Evolutionary conservation across 2,888 invertebrate genomes (phyloP).

Genomic region (Drosophila tripunctata): DNA sequence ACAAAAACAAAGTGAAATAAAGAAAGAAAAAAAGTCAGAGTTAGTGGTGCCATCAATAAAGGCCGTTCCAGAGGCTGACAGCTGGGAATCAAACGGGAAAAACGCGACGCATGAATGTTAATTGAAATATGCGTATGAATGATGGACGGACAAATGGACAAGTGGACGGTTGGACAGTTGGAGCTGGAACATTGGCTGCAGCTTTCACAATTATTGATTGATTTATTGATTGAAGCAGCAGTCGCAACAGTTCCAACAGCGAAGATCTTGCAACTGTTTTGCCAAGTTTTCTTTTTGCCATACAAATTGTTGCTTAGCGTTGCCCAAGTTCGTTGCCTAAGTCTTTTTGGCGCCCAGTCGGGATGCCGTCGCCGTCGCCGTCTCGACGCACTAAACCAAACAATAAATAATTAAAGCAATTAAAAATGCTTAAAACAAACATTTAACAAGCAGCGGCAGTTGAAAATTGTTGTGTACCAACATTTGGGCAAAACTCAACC

Average conservation of each 20-base stretch:
- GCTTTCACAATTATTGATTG: constrained; percentile 79
- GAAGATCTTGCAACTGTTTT: constrained; percentile 58
- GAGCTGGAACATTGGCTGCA: constrained; percentile 46
- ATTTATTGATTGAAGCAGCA: constrained; percentile 60
- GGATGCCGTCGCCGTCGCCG: constrained; percentile 24
- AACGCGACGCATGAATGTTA: constrained; percentile 71
- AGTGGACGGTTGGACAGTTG: background rate
- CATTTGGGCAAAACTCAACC: constrained; percentile 50
- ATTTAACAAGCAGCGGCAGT: constrained; percentile 78
- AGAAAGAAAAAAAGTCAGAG: constrained; percentile 22
- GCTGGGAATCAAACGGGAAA: constrained; percentile 60
- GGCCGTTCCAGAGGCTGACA: constrained; percentile 55
- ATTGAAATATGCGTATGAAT: constrained; percentile 77
- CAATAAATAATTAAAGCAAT: constrained; percentile 82
- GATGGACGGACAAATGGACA: constrained; percentile 60
- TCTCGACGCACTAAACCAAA: constrained; percentile 59
- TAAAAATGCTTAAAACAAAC: constrained; percentile 80
- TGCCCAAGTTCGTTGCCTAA: constrained; percentile 70
- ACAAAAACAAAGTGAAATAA: constrained; percentile 31
- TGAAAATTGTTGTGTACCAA: constrained; percentile 58
- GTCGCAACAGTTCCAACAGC: constrained; percentile 30
- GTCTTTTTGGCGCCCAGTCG: constrained; percentile 77
- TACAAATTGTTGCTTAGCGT: constrained; percentile 64
- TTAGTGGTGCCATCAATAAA: constrained; percentile 62
- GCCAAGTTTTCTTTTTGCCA: constrained; percentile 53